Percentiles rank a stretch among this genome's conserved stretches.
phyloP scores from a whole-genome alignment of 2,113 vertebrate species.

The Melanostigma gelatinosum region DNA sequence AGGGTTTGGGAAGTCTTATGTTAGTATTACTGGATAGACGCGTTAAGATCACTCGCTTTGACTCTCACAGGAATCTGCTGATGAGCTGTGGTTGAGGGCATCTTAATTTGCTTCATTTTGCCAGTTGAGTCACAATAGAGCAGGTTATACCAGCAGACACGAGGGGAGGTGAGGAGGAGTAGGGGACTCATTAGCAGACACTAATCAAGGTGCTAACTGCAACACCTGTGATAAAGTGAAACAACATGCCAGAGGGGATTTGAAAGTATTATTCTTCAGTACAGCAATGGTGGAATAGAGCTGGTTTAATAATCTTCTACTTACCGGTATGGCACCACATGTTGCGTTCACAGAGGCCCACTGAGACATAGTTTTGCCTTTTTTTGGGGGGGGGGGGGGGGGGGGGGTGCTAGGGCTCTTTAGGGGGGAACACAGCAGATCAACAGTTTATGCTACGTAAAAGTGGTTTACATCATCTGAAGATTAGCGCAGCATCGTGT shows the following conservation, averaged over 20 bases:
- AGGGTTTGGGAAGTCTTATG: neutral
- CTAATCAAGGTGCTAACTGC: constrained; percentile 40
- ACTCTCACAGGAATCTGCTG: neutral
- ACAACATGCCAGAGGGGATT: constrained; percentile 51
- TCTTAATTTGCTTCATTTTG: neutral
- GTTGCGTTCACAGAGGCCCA: neutral
- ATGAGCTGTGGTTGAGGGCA: neutral
- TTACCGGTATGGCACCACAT: too few relatives aligned
- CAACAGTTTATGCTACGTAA: neutral
- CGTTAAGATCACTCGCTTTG: neutral
- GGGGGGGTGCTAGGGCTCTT: neutral
- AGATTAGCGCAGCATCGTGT: neutral
- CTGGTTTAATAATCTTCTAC: neutral
- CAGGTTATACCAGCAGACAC: constrained; percentile 12
- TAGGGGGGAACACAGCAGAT: neutral
- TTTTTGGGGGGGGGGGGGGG: neutral
- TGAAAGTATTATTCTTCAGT: constrained; percentile 1
- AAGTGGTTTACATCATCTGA: neutral
- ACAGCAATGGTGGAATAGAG: neutral
- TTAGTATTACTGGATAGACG: neutral
- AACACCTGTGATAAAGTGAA: constrained; percentile 55
- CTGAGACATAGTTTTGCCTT: neutral
- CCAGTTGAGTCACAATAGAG: constrained; percentile 14
- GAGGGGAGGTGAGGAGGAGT: constrained; percentile 33
- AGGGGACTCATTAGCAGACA: constrained; percentile 57